Base-by-base conservation (phyloP, 1,140 invertebrate genomes). In the Nylanderia fulva region DNA sequence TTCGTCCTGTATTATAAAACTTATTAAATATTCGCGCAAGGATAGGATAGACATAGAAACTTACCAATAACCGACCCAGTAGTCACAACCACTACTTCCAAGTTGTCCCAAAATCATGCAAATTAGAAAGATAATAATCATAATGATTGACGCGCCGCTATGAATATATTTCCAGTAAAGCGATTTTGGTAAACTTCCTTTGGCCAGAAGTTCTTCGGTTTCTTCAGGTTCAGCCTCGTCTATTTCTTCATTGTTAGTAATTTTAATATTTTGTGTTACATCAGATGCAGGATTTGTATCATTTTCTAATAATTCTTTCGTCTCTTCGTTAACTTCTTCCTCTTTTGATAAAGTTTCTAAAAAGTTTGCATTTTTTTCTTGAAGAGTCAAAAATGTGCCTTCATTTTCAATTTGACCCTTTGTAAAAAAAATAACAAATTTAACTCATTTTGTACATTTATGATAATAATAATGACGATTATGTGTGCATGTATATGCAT, bases 11-110 rank as follows among this genome's bases (percentile, higher is more conserved):
- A 42, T 39, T 11, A 45, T 33, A 52, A 64, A 15, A 33, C 52
- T 84, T 7, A 48, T 84, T 48, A 42, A n/a, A n/a, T 3, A 63
- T 21, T 18, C 27, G 15, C 29, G 24, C 3, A 36, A 58, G 9
- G 24, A 18, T 24, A 8, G 29, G 7, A 72, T 39, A 39, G 13
- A 58, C 29, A 2, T 58, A 21, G 5, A 18, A 18, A 86, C 52
- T 84, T 76, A 92, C 92, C 92, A 97, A 80, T 94, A 94, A 13
- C 95, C 94, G 2, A 96, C 94, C 96, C 96, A 97, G 91, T 95
- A 96, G 92, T 97, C 96, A 52, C 94, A 95, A 52, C 95, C 94
- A 54, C 95, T 96, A 9, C 94, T 95, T 7, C 93, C 91, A 2
- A 93, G 90, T 45, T 96, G 95, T 7, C 96, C 94, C 7, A 96